Percentiles rank a stretch among this genome's conserved stretches.
These are phyloP conservation scores for Lepidothrix coronata DNA, from an alignment of 2,113 vertebrate genomes.

Conservation along the genomic window DNA sequence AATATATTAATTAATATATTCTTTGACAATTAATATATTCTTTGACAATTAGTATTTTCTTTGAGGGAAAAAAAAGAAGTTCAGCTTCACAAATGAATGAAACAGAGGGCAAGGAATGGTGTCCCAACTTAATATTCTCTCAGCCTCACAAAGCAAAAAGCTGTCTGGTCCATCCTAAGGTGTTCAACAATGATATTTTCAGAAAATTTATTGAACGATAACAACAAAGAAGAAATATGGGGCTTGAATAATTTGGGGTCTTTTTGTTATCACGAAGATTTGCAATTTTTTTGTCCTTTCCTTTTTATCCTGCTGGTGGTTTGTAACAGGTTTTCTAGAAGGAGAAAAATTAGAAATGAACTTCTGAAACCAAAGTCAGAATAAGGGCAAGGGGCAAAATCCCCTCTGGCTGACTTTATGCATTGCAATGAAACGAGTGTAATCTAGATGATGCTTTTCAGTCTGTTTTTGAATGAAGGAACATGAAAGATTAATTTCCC, in stretches of 20 bases:
- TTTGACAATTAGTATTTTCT: background rate
- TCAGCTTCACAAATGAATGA: background rate
- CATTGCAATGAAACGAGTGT: fast-evolving
- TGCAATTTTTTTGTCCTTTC: background rate
- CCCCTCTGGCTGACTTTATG: background rate
- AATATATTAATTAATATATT: background rate
- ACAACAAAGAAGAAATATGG: background rate
- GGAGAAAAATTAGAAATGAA: background rate
- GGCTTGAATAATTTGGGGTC: background rate
- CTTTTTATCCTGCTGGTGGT: background rate
- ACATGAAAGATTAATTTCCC: background rate
- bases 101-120: background rate
- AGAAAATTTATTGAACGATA: background rate
- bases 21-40: background rate
- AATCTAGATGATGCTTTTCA: background rate
- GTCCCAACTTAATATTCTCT: background rate
- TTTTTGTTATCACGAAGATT: background rate
- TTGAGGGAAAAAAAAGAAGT: background rate
- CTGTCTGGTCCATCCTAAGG: background rate
- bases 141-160: background rate
- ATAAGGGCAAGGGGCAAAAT: background rate
- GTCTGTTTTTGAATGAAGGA: background rate
- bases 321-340: background rate
- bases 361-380: background rate
- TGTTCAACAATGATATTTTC: background rate